Percentiles rank a stretch among this genome's conserved stretches.
Evolutionary conservation across 2,797 vertebrate species (phyloP).

Genomic region (Paramormyrops hopkinsi): DNA sequence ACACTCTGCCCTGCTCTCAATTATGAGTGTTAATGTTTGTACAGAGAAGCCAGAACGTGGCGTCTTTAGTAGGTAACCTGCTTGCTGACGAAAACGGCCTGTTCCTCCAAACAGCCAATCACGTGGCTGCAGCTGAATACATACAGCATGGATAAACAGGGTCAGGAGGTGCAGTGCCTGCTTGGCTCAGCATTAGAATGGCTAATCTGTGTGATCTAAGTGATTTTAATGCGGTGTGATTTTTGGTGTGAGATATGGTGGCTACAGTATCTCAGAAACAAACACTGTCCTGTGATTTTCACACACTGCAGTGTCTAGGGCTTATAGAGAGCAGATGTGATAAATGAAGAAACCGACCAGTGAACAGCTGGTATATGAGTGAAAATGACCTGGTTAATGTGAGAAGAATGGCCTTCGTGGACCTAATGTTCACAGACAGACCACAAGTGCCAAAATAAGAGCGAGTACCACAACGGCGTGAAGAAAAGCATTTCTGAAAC

Average conservation of each 20-base stretch:
- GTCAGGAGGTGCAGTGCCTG: neutral
- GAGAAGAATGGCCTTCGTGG: neutral
- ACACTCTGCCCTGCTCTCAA: neutral
- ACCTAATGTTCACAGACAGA: neutral
- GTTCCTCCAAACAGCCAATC: neutral
- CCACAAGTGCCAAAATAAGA: neutral
- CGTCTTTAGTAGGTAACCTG: neutral
- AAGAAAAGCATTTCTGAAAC: neutral
- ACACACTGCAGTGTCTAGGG: neutral
- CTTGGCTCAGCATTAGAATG: neutral
- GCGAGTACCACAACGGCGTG: neutral
- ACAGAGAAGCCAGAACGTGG: neutral
- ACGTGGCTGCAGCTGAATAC: neutral
- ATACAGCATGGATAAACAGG: neutral
- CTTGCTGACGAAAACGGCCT: neutral
- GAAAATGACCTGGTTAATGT: neutral
- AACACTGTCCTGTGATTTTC: neutral
- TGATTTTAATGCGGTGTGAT: neutral
- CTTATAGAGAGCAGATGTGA: neutral
- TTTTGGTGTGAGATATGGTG: neutral
- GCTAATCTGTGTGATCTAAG: neutral
- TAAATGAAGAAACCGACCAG: neutral
- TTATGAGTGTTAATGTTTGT: neutral
- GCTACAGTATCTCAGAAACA: neutral
- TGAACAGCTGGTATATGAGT: neutral